phyloP scores from a whole-genome alignment of 2,888 invertebrate species.

The Drosophila fungiperda region DNA sequence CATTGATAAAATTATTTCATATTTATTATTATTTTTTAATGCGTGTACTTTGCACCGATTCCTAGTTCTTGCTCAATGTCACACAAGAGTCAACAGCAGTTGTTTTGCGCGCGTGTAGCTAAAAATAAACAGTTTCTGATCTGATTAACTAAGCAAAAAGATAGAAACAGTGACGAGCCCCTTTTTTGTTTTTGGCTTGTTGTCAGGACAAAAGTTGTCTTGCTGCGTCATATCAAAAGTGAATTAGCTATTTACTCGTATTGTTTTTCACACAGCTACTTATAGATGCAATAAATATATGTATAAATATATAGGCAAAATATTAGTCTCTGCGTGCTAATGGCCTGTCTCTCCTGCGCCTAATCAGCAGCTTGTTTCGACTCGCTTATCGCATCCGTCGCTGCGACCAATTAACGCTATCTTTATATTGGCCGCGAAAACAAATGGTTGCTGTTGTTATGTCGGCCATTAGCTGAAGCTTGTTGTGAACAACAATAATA shows the following conservation, averaged over 20 bases:
- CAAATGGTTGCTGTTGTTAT: constrained; percentile 49
- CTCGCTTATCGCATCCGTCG: constrained; percentile 69
- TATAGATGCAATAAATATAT: background rate
- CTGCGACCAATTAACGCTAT: constrained; percentile 70
- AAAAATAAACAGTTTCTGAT: constrained; percentile 29
- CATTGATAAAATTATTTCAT: background rate
- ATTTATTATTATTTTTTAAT: background rate
- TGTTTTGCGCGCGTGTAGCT: constrained; percentile 17
- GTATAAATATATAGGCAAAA: constrained; percentile 14
- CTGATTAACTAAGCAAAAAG: background rate
- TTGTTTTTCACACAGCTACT: constrained; percentile 15
- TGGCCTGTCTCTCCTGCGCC: constrained; percentile 16
- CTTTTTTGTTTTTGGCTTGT: constrained; percentile 47
- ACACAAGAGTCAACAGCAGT: constrained; percentile 7
- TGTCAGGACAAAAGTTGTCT: constrained; percentile 55
- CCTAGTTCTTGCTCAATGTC: constrained; percentile 28
- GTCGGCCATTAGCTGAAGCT: constrained; percentile 46
- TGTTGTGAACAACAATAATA: constrained; percentile 44
- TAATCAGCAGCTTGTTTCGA: constrained; percentile 43
- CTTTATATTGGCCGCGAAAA: constrained; percentile 48
- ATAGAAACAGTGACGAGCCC: constrained; percentile 52
- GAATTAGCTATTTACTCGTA: constrained; percentile 29
- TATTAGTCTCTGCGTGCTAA: constrained; percentile 43
- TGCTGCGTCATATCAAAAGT: constrained; percentile 10
- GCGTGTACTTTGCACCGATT: constrained; percentile 3